phyloP scores from a whole-genome alignment of 2,888 invertebrate species.

The Dolomedes plantarius region DNA sequence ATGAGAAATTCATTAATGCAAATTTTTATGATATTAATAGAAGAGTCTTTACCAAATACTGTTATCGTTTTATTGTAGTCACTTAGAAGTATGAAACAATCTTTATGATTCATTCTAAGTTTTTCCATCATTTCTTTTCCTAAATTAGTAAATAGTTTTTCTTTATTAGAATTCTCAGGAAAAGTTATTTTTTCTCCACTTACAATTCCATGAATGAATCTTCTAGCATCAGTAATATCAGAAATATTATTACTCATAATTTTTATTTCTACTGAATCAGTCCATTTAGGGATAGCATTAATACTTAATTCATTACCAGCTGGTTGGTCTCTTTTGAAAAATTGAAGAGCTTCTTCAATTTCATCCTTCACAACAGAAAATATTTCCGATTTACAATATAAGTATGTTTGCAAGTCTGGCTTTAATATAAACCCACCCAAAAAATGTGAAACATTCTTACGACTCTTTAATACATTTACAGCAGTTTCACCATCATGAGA shows the following conservation, averaged over 20 bases:
- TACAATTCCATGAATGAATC: slow-evolving; percentile 30
- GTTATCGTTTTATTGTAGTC: slow-evolving; percentile 35
- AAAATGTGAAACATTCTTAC: slow-evolving; percentile 1
- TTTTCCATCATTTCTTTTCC: slow-evolving; percentile 31
- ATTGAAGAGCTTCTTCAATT: slow-evolving; percentile 58
- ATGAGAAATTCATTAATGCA: slow-evolving; percentile 33
- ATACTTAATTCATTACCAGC: slow-evolving; percentile 31
- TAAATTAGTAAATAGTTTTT: slow-evolving; percentile 34
- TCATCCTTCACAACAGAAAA: slow-evolving; percentile 48
- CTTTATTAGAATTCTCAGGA: neutral
- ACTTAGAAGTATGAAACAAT: slow-evolving; percentile 42
- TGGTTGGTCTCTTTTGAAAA: slow-evolving; percentile 30
- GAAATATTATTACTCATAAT: slow-evolving; percentile 48
- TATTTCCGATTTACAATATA: slow-evolving; percentile 44
- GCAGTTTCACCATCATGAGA: slow-evolving; percentile 50
- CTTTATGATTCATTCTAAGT: slow-evolving; percentile 24
- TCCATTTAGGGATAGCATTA: slow-evolving; percentile 18
- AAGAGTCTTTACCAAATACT: slow-evolving; percentile 49
- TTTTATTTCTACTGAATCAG: slow-evolving; percentile 19
- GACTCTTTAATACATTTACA: slow-evolving; percentile 37
- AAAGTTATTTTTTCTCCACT: slow-evolving; percentile 49
- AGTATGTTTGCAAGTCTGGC: slow-evolving; percentile 24
- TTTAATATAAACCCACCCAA: slow-evolving; percentile 16
- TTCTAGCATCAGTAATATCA: slow-evolving; percentile 46
- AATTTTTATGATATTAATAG: slow-evolving; percentile 23